phyloP scores from a whole-genome alignment of 2,888 invertebrate genomes.

The Hofmannophila pseudospretella region DNA sequence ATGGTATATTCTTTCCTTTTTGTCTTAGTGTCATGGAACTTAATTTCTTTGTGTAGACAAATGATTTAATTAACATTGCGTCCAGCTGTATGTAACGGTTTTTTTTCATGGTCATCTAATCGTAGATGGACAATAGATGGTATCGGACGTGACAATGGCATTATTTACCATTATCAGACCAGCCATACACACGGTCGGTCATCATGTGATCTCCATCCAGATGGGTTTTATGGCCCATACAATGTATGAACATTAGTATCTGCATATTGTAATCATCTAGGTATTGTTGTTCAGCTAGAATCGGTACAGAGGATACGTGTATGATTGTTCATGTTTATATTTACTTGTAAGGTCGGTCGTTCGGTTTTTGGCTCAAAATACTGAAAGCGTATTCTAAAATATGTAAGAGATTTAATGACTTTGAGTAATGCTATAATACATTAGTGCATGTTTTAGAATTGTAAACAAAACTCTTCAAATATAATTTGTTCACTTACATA shows the following conservation, averaged over 20 bases:
- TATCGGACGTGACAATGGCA: background rate
- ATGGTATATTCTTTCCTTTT: no score
- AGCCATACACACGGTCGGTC: slow-evolving; percentile 7
- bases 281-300: background rate
- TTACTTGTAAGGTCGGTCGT: slow-evolving; percentile 1
- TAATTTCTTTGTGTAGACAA: no score
- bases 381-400: background rate
- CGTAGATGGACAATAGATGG: background rate
- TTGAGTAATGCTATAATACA: no score
- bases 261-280: background rate
- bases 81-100: no score
- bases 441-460: no score
- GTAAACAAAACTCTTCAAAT: no score
- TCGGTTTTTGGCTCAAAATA: background rate
- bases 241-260: slow-evolving; percentile 19
- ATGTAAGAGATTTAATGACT: background rate
- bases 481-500: no score
- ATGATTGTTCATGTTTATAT: slow-evolving; percentile 1
- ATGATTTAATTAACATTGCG: no score
- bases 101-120: background rate
- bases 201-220: slow-evolving; percentile 13
- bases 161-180: background rate
- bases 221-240: slow-evolving; percentile 36
- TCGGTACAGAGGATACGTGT: background rate
- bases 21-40: no score